Base-by-base conservation (phyloP, 2,888 invertebrate genomes). In the Drosophila infuscata region DNA sequence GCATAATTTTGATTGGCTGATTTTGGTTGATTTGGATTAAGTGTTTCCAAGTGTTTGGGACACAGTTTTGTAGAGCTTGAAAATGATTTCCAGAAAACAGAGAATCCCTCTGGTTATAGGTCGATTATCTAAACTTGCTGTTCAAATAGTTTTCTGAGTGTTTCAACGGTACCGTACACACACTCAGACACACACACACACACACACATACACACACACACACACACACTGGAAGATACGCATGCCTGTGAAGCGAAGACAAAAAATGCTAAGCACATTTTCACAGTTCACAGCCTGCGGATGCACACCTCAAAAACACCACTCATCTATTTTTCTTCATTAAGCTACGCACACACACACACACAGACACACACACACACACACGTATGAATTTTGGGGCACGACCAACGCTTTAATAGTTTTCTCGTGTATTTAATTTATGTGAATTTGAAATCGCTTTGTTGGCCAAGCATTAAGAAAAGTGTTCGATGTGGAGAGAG, bases 351-450 rank as follows among this genome's bases (percentile, higher is more conserved):
- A 49, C 63, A 58, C 57, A 67, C 58, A 57, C 48, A 36, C 41
- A 38, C 53, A 53, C 32, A 43, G 41, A 58, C 53, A 51, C 38
- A 38, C 58, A 41, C 54, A 60, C 49, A 60, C 35, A 38, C 59
- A 59, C 3, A 46, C 20, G 12, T 46, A 25, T 2, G 15, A 12
- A 15, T 46, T 25, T 46, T 46, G 49, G 29, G 49, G 49, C 65
- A 79, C 81, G 82, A 76, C 87, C 80, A 82, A 76, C 74, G 72
- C 79, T 82, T 82, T 84, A 87, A 87, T 85, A 85, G 84, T 85
- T 85, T 84, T 81, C 84, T 67, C 88, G 78, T 87, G 82, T 81
- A 82, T 87, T 84, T 87, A 85, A 85, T 87, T 85, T 85, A 85
- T 87, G 88, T 78, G 84, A 84, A 72, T 87, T 87, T 84, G 69